phyloP scores from a whole-genome alignment of 2,888 invertebrate genomes.

The Cheilosia soror region DNA sequence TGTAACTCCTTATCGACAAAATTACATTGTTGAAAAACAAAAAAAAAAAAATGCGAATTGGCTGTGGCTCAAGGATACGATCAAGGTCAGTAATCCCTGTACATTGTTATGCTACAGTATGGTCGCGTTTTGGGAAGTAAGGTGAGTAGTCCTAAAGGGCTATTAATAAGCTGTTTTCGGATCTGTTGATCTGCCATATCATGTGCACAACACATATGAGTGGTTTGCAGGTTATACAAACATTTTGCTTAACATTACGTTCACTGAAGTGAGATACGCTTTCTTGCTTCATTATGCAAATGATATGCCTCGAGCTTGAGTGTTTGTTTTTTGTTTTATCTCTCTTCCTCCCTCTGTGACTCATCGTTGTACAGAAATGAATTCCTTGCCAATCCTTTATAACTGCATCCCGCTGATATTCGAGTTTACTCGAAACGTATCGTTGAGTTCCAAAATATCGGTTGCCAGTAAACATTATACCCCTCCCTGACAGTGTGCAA shows the following conservation, averaged over 20 bases:
- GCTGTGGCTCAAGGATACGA: neutral
- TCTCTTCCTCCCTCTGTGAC: neutral
- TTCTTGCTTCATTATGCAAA: slow-evolving; percentile 43
- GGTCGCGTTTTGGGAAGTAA: neutral
- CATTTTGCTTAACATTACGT: slow-evolving; percentile 28
- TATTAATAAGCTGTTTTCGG: neutral
- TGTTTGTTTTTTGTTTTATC: neutral
- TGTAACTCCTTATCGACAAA: neutral
- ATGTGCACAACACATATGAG: neutral
- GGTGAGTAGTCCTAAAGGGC: neutral
- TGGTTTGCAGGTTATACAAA: neutral
- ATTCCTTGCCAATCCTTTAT: slow-evolving; percentile 50
- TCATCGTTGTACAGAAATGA: slow-evolving; percentile 8
- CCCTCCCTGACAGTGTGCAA: slow-evolving; percentile 25
- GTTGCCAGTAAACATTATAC: slow-evolving; percentile 40
- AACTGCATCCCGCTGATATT: slow-evolving; percentile 52
- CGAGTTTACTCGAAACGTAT: slow-evolving; percentile 29
- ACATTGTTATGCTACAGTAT: slow-evolving; percentile 10
- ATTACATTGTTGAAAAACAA: neutral
- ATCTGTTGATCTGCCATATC: neutral
- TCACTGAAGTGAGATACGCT: slow-evolving; percentile 36
- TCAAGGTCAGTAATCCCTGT: slow-evolving; percentile 31
- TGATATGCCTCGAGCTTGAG: slow-evolving; percentile 36
- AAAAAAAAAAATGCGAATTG: neutral
- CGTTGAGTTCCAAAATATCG: slow-evolving; percentile 37